Conservation (phyloP, 2,113 vertebrate genomes). For the Saguinus imperator region DNA sequence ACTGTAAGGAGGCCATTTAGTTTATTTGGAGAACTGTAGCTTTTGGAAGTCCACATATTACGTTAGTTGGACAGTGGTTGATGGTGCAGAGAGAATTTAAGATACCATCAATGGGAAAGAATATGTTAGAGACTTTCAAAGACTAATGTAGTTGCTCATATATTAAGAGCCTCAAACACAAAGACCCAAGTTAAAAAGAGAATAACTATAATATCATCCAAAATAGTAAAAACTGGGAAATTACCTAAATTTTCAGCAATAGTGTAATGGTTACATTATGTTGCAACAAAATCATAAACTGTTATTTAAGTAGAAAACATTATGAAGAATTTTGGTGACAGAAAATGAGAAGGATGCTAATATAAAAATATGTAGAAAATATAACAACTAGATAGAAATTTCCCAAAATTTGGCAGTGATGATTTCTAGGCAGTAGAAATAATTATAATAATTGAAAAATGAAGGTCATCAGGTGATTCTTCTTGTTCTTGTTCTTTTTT, state of each 20-base stretch:
- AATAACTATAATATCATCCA: neutral
- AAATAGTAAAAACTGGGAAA: slow-evolving; percentile 5
- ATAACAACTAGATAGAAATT: neutral
- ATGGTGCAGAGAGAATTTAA: neutral
- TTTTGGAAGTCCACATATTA: neutral
- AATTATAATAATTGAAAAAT: neutral
- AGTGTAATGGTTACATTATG: neutral
- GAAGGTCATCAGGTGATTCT: neutral
- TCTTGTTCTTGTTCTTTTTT: neutral
- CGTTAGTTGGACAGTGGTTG: neutral
- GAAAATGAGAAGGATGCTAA: neutral
- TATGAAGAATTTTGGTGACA: slow-evolving; percentile 12
- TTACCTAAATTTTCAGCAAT: neutral
- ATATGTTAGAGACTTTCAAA: neutral
- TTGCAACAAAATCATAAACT: neutral
- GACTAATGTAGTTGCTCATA: neutral
- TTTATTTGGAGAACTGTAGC: neutral
- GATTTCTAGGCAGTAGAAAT: neutral
- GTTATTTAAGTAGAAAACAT: neutral
- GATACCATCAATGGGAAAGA: neutral
- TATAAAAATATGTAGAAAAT: neutral
- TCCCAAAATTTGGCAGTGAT: neutral
- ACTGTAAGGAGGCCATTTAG: neutral
- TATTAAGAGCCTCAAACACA: neutral
- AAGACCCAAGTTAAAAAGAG: neutral